phyloP scores from a whole-genome alignment of 2,888 invertebrate species.

The Limenitis arthemis region DNA sequence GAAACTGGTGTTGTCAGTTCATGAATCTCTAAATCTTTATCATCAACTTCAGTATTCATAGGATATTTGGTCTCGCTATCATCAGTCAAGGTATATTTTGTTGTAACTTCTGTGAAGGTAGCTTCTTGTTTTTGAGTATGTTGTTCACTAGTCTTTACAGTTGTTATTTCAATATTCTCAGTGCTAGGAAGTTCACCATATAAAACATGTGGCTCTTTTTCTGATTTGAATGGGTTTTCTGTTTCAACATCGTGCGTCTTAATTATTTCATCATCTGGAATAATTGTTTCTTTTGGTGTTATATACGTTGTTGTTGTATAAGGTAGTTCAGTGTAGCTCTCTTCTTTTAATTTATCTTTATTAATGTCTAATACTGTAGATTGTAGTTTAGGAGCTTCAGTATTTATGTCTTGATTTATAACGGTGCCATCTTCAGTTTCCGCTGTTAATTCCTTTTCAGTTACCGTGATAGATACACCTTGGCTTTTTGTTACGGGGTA shows the following conservation, averaged over 20 bases:
- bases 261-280: not conserved
- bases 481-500: no score
- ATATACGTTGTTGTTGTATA: not conserved
- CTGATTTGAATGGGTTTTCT: not conserved
- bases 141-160: not conserved
- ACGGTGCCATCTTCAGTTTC: not conserved
- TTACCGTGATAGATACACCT: not conserved
- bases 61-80: not conserved
- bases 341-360: not conserved
- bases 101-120: not conserved
- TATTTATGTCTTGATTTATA: slow-evolving; percentile 7
- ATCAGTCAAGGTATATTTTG: not conserved
- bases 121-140: not conserved
- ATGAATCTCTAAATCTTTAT: not conserved
- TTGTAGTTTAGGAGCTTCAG: not conserved
- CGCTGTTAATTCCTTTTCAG: not conserved
- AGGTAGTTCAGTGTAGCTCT: not conserved
- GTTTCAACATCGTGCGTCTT: slow-evolving; percentile 1
- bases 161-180: not conserved
- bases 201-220: not conserved
- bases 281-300: not conserved
- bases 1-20: not conserved
- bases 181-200: not conserved
- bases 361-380: not conserved
- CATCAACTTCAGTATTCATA: not conserved